Conservation (phyloP, 2,797 vertebrate species). For the Ptychadena robeensis region DNA sequence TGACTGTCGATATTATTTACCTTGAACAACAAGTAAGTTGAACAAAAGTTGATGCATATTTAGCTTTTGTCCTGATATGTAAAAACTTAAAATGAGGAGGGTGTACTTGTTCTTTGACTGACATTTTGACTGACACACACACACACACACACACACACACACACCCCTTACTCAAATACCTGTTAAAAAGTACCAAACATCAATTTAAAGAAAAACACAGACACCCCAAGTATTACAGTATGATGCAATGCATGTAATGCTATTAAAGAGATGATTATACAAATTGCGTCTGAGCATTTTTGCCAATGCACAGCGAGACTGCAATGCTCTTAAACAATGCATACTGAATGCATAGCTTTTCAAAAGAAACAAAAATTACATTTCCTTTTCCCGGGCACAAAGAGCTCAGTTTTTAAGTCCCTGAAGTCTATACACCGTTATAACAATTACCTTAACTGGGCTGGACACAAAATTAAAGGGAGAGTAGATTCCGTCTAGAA, state of each 20-base stretch:
- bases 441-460: too few species aligned
- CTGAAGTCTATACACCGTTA: not conserved
- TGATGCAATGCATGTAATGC: conserved; percentile 37
- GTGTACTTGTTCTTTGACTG: too few species aligned
- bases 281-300: conserved; percentile 2
- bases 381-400: conserved; percentile 46
- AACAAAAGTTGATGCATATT: too few species aligned
- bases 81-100: too few species aligned
- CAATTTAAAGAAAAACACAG: not conserved
- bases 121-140: too few species aligned
- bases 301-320: conserved; percentile 5
- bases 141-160: too few species aligned
- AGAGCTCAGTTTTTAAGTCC: conserved; percentile 17
- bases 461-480: too few species aligned
- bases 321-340: conserved; percentile 28
- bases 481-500: too few species aligned
- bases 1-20: too few species aligned
- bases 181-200: not conserved
- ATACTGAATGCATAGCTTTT: conserved; percentile 15
- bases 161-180: too few species aligned
- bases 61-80: too few species aligned
- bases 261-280: conserved; percentile 12
- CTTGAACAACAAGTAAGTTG: too few species aligned
- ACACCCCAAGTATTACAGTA: conserved; percentile 1
- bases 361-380: conserved; percentile 3